phyloP scores from a whole-genome alignment of 2,888 invertebrate genomes.

The Nomada lathburiana region DNA sequence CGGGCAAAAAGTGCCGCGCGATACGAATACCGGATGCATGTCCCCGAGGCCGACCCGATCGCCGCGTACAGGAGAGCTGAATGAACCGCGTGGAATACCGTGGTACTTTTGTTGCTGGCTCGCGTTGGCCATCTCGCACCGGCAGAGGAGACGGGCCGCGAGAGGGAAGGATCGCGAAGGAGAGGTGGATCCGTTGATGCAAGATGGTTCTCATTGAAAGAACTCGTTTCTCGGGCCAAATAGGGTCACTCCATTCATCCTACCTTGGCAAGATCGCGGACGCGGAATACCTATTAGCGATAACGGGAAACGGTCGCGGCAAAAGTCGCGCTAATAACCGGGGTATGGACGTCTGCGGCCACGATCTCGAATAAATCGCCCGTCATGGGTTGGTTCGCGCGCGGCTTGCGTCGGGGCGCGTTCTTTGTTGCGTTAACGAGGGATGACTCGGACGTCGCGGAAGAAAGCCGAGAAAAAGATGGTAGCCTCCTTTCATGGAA shows the following conservation, averaged over 20 bases:
- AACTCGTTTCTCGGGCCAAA: conserved; percentile 65
- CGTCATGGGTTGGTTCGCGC: background rate
- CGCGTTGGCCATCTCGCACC: conserved; percentile 30
- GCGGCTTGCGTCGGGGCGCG: background rate
- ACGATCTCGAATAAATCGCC: conserved; percentile 32
- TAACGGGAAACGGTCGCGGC: conserved; percentile 35
- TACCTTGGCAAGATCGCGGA: conserved; percentile 48
- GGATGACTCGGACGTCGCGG: background rate
- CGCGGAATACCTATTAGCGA: conserved; percentile 54
- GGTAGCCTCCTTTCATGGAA: background rate
- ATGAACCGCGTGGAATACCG: conserved; percentile 49
- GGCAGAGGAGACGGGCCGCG: conserved; percentile 24
- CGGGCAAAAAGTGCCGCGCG: background rate
- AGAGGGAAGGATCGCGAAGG: conserved; percentile 9
- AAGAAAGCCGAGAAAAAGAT: background rate
- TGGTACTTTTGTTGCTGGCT: conserved; percentile 58
- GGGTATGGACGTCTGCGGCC: background rate
- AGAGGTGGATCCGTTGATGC: conserved; percentile 49
- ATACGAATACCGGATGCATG: no score
- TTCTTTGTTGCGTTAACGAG: background rate
- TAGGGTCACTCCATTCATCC: conserved; percentile 64
- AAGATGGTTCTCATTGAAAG: conserved; percentile 66
- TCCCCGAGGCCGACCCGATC: no score
- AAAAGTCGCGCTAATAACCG: conserved; percentile 26
- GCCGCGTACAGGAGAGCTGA: conserved; percentile 31